A percentile compares a stretch with the other conserved stretches of the same genome.
Evolutionary conservation across 2,113 vertebrate species (phyloP).

Genomic region (Axis porcinus): DNA sequence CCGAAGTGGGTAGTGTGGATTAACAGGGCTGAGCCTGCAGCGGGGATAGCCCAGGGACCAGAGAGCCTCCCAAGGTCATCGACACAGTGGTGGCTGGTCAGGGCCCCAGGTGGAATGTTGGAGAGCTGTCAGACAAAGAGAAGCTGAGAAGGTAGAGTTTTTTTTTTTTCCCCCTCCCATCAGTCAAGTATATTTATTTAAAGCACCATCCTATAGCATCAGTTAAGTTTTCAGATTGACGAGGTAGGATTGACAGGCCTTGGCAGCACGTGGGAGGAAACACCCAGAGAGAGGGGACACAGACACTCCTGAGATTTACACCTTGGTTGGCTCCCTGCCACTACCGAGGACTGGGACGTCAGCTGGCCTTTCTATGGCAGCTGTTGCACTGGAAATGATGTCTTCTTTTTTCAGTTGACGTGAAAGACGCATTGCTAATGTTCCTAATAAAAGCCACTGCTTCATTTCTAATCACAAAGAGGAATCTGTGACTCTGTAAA

Average conservation of each 20-base stretch:
- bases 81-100: not conserved
- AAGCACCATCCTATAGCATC: not conserved
- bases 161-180: not conserved
- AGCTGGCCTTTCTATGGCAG: not conserved
- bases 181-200: not conserved
- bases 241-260: not conserved
- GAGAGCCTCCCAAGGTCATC: not conserved
- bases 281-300: not conserved
- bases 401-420: not conserved
- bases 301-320: too few relatives aligned
- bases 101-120: not conserved
- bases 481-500: not conserved
- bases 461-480: not conserved
- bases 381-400: not conserved
- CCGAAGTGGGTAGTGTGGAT: not conserved
- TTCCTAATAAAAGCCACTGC: not conserved
- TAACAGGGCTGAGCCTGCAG: not conserved
- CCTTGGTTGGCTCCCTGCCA: accelerated
- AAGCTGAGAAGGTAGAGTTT: not conserved
- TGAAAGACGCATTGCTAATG: not conserved
- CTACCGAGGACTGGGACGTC: not conserved
- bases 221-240: not conserved
- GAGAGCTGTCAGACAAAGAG: not conserved
- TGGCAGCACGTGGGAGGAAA: not conserved
- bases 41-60: not conserved